Evolutionary conservation across 92 coral and sea anemone genomes (phyloP), one percentile per base, ranked within the genome.

Genomic region (Isaurus tuberculatus): DNA sequence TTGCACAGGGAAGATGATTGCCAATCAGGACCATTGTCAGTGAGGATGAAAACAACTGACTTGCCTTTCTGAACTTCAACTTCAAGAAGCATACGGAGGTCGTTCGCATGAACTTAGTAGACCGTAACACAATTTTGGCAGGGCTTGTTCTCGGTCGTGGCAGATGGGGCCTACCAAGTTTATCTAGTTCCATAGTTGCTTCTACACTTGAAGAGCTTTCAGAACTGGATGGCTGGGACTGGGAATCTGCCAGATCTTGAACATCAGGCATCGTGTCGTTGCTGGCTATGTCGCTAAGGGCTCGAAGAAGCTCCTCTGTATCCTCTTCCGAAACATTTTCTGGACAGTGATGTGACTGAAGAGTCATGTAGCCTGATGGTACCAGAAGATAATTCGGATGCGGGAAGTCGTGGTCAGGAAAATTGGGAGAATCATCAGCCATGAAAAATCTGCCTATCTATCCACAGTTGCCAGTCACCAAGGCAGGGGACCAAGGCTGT

Each of bases 401-500:
- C n/a, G 61, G 61, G 61, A 53, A 53, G 61, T 53, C 61, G 25
- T 53, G 61, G 25, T 53, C 61, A 16, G 60, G 53, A 72, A 81
- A 72, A 61, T 81, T 81, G 17, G 85, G 85, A 60, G 73, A 37
- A 65, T 80, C 75, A 80, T 70, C 70, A 42, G 75, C 71, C 58
- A 60, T 43, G 65, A 81, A 81, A 34, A 65, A 44, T 26, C 85
- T 34, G 20, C 40, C 63, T 65, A 80, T 65, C 23, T 65, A 86
- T 90, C 88, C 23, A 32, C 69, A 20, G 79, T 25, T 20, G 91
- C 92, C 49, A 89, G 43, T 20, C 91, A 89, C 92, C 91, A 89
- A 14, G 89, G 92, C 15, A 92, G 75, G 15, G 89, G 92, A 27
- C 92, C 92, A 29, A 92, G 90, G 43, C 83, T 87, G 57, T 81